Percentiles rank a stretch among this genome's conserved stretches.
Evolutionary conservation across 2,888 invertebrate species (phyloP).

Genomic region (Pristionchus japonicus): DNA sequence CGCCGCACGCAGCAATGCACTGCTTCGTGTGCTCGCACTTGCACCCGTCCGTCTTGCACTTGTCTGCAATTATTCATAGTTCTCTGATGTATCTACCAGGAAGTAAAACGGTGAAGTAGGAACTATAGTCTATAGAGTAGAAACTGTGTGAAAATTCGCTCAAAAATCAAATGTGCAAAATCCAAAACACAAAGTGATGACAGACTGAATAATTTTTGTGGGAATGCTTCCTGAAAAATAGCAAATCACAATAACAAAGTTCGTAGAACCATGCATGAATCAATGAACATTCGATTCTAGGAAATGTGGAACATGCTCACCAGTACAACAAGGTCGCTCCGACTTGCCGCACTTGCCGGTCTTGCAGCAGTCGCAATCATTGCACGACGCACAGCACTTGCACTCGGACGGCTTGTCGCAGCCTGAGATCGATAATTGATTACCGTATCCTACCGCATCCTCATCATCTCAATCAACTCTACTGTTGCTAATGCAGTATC

Average conservation of each 20-base stretch:
- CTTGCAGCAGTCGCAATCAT: constrained; percentile 1
- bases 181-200: no score
- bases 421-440: not conserved
- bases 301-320: no score
- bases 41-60: not conserved
- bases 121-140: no score
- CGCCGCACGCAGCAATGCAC: not conserved
- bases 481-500: not conserved
- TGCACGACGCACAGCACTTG: not conserved
- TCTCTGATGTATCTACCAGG: no score
- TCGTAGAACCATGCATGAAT: no score
- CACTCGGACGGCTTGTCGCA: not conserved
- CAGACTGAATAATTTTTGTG: no score
- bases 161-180: no score
- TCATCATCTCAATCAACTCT: not conserved
- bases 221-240: no score
- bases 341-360: not conserved
- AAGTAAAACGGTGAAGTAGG: no score
- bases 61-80: not conserved
- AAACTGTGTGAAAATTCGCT: no score
- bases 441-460: not conserved
- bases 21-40: not conserved
- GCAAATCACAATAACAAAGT: no score
- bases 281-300: not conserved
- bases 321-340: not conserved